Conservation (phyloP, 1,140 invertebrate genomes). For the Pantala flavescens region DNA sequence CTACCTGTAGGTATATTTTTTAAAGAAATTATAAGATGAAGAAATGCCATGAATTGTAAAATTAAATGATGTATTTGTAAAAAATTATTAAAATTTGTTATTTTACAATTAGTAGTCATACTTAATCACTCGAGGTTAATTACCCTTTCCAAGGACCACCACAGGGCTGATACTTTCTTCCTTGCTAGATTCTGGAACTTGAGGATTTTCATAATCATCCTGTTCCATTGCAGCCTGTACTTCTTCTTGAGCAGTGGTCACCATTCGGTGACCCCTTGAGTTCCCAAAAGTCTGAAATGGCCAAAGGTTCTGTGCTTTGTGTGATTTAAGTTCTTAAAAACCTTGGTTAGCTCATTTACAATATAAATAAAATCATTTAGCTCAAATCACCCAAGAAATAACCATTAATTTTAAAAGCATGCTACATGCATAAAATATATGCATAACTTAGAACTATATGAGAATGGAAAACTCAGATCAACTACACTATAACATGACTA, state of each 20-base stretch:
- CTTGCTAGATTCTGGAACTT: slow-evolving; percentile 20
- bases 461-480: too few species aligned
- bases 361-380: slow-evolving; percentile 4
- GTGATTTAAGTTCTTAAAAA: slow-evolving; percentile 25
- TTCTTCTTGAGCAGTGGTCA: slow-evolving; percentile 24
- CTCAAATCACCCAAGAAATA: not conserved
- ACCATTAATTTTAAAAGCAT: not conserved
- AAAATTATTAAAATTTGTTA: too few species aligned
- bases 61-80: too few species aligned
- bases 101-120: too few species aligned
- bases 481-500: too few species aligned
- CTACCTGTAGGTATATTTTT: slow-evolving; percentile 21
- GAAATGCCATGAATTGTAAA: too few species aligned
- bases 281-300: slow-evolving; percentile 57
- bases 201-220: slow-evolving; percentile 15
- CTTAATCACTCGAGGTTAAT: not conserved
- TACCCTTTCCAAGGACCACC: slow-evolving; percentile 36
- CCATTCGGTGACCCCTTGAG: slow-evolving; percentile 44
- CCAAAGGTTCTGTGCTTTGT: slow-evolving; percentile 50
- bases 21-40: too few species aligned
- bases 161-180: slow-evolving; percentile 24
- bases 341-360: not conserved
- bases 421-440: not conserved
- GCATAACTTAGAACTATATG: too few species aligned
- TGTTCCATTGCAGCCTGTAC: slow-evolving; percentile 16